Evolutionary conservation across 2,797 vertebrate genomes (phyloP).

Genomic region (Diceros bicornis): DNA sequence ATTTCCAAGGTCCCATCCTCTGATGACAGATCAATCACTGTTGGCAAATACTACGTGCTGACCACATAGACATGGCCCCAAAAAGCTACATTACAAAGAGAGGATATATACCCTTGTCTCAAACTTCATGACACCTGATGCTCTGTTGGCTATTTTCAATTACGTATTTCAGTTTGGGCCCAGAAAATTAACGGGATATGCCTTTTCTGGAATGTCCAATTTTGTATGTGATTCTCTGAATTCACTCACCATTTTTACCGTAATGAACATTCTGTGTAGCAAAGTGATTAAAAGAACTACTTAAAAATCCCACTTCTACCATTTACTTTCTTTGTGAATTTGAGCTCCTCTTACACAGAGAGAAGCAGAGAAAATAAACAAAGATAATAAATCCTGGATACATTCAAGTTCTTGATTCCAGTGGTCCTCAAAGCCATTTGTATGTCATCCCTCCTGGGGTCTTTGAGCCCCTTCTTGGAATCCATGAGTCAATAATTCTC

Average conservation of each 20-base stretch:
- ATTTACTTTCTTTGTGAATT: background rate
- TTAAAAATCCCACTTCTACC: background rate
- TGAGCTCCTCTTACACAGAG: background rate
- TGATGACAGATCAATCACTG: background rate
- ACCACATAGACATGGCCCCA: background rate
- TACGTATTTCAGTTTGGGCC: background rate
- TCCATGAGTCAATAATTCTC: background rate
- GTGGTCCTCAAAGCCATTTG: background rate
- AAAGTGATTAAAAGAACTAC: background rate
- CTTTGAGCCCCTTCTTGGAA: background rate
- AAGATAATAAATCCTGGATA: background rate
- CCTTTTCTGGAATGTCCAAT: background rate
- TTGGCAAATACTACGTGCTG: background rate
- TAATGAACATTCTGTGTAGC: background rate
- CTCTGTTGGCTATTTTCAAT: background rate
- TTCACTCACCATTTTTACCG: background rate
- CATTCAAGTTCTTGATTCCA: background rate
- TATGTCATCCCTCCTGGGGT: background rate
- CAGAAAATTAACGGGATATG: background rate
- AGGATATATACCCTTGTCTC: background rate
- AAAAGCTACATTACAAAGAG: background rate
- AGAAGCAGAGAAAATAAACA: slow-evolving; percentile 7
- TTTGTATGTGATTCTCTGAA: background rate
- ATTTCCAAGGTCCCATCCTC: background rate
- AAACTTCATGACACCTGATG: background rate